phyloP scores from a whole-genome alignment of 2,797 vertebrate species.

The Alfaro cultratus region DNA sequence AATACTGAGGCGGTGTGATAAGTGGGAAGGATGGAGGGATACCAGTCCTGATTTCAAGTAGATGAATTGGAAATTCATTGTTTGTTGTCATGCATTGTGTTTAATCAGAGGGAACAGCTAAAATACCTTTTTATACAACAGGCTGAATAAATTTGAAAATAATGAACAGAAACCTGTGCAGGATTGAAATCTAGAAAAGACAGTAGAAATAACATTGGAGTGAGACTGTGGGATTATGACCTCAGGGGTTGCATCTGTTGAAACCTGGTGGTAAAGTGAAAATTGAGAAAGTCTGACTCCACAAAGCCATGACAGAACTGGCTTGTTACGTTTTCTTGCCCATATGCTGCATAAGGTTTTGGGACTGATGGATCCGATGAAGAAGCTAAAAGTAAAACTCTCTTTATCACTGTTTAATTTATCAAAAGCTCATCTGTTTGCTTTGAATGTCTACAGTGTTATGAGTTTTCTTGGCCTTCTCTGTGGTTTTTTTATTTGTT shows the following conservation, averaged over 20 bases:
- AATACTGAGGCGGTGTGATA: not conserved
- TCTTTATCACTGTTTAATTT: not conserved
- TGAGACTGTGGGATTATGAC: not conserved
- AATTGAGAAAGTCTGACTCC: not conserved
- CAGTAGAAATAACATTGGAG: not conserved
- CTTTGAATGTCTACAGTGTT: not conserved
- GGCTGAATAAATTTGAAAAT: not conserved
- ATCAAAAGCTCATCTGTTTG: not conserved
- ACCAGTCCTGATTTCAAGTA: not conserved
- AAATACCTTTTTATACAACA: not conserved
- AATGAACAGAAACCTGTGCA: not conserved
- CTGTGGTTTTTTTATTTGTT: not conserved
- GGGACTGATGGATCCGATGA: not conserved
- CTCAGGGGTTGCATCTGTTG: not conserved
- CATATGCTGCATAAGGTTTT: not conserved
- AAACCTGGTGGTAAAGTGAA: not conserved
- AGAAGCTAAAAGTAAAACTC: not conserved
- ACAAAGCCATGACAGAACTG: not conserved
- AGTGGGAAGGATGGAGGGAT: not conserved
- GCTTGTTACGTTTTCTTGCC: not conserved
- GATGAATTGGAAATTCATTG: not conserved
- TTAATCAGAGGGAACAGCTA: not conserved
- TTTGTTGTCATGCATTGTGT: not conserved
- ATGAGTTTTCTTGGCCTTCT: not conserved
- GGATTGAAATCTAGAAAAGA: not conserved